Base-by-base conservation (phyloP, 1,140 invertebrate genomes). In the Diachasma alloeum region DNA sequence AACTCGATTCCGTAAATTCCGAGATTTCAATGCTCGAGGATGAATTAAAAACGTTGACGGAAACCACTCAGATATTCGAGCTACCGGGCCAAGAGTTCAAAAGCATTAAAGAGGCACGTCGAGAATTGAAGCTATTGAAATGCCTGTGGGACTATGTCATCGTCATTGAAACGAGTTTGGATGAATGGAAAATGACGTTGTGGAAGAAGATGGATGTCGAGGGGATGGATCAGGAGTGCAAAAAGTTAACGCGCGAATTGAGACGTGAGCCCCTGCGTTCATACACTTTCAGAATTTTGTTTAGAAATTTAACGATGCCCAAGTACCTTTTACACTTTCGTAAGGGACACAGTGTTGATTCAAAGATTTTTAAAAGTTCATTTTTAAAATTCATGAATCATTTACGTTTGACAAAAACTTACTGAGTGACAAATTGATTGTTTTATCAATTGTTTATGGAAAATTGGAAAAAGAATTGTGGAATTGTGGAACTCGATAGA, bases 121-220 rank as follows among this genome's bases (percentile, higher is more conserved):
- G 93, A 74, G 96, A 98, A 87, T 85, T 98, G 6, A 94, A 93
- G 79, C 88, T 96, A 81, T 84, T 95, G 0, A 97, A 96, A 86
- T 91, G 91, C 78, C 88, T 98, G 5, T 98, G 97, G 97, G 97
- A 98, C 89, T 97, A 97, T 84, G 93, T 96, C 15, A 91, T 93
- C 77, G 92, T 97, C 13, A 94, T 98, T 4, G 91, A 92, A 81
- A 94, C 93, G 0, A 95, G 93, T 76, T 93, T 98, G 70, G 92
- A 96, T 71, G 94, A 96, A 85, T 98, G 97, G 97, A 97, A 98
- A 85, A 95, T 93, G 31, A 98, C 97, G 0, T 92, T 93, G 0
- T 98, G 97, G 97, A 95, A 95, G 83, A 95, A 96, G 82, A 96
- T 98, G 72, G 96, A 98, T 83, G 95, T 97, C 0, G 97, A 99